A percentile compares a stretch with the other conserved stretches of the same genome.
Evolutionary conservation across 2,113 vertebrate genomes (phyloP).

Genomic region (Strix aluco): DNA sequence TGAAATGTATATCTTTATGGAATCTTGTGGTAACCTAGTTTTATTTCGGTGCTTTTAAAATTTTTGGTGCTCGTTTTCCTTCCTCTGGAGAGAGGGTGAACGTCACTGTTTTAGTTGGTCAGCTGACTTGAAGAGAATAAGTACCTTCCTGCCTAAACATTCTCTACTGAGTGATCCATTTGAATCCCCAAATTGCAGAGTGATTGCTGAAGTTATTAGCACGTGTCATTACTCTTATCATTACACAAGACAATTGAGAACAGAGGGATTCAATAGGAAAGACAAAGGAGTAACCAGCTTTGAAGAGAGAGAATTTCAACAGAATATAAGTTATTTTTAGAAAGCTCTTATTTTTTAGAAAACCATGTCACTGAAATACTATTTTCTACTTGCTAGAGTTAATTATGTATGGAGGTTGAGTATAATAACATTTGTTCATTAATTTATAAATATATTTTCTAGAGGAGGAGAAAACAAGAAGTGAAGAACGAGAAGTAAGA

Average conservation of each 20-base stretch:
- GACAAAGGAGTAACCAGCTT: not conserved
- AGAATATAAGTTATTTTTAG: not conserved
- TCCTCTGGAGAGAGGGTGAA: not conserved
- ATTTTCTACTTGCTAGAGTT: not conserved
- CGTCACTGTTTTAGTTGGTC: not conserved
- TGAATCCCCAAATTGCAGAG: not conserved
- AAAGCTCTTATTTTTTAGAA: not conserved
- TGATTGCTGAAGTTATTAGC: not conserved
- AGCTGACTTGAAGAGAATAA: not conserved
- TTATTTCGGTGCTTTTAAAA: not conserved
- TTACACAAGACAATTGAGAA: not conserved
- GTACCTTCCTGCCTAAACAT: not conserved
- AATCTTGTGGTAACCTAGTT: not conserved
- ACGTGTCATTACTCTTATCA: not conserved
- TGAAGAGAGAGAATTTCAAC: not conserved
- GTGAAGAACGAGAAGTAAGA: conserved; percentile 66
- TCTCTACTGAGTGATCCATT: not conserved
- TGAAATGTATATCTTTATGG: not conserved
- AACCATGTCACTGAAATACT: not conserved
- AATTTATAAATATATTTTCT: conserved; percentile 1
- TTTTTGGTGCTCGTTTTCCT: not conserved
- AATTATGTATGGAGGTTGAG: not conserved
- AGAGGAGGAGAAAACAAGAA: conserved; percentile 62
- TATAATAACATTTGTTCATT: not conserved
- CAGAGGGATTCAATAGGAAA: not conserved